Evolutionary conservation across 2,888 invertebrate species (phyloP), one percentile per base, ranked within the genome.

Genomic region (Oasisia sp.): DNA sequence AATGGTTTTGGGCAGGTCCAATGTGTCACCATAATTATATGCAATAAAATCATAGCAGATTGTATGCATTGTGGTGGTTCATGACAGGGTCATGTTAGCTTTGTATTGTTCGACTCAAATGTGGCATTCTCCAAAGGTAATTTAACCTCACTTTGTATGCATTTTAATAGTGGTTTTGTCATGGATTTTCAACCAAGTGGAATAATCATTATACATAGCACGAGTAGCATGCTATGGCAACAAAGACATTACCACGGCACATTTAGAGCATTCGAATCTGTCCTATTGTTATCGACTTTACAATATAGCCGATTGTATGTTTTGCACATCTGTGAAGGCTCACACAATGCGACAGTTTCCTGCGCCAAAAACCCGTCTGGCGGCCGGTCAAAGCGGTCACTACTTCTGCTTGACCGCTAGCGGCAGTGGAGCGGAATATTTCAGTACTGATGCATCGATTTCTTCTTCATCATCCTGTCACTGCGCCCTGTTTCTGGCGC

Each of bases 221-320:
- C 50, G 5, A 12, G 90, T 32, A 38, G 38, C 7, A 7, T 90
- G 44, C n/a, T 32, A 8, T 90, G 32, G 38, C 19, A 14, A 44
- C 90, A 19, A 44, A 90, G 44, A 8, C 14, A 38, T 90, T 7
- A 7, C 44, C 32, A 90, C 27, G 74, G n/a, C 74, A 27, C 5
- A n/a, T 19, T 74, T 74, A 74, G 74, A 50, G 50, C 50, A 50
- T 50, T 90, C 32, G 32, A 38, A 90, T 90, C 19, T 90, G 38
- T 19, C 32, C 14, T 44, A 44, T 19, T 19, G n/a, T 50, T 45
- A 27, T 44, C 32, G 90, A 32, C 8, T 90, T 90, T 90, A 90
- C 90, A 90, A 90, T 90, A 90, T 90, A 90, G 14, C 90, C 90
- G 32, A 32, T 90, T 32, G 90, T 90, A 27, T 44, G 44, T 90